These are phyloP conservation scores for Periophthalmus magnuspinnatus DNA, from an alignment of 2,797 vertebrate genomes.

Conservation along the genomic window DNA sequence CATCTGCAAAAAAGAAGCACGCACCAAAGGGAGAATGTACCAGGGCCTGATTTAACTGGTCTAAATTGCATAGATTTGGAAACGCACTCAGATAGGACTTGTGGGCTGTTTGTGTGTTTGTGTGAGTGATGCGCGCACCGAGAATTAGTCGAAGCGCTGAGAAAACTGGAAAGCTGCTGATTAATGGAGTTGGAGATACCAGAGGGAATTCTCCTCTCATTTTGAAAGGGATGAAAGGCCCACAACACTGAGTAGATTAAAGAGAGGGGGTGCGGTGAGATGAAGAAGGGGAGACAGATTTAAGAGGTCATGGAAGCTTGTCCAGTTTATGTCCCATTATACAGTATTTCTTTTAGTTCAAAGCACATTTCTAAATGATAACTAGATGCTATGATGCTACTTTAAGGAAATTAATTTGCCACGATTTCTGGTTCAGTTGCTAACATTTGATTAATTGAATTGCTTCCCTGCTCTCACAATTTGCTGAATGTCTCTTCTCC, in stretches of 20 bases:
- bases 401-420: conserved; percentile 17
- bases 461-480: too few relatives aligned
- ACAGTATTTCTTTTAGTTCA: background rate
- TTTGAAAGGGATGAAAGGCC: conserved; percentile 28
- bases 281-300: conserved; percentile 4
- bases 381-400: background rate
- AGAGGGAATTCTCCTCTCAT: conserved; percentile 41
- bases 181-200: conserved; percentile 41
- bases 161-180: conserved; percentile 51
- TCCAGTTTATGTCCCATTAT: conserved; percentile 1
- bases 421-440: background rate
- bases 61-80: conserved; percentile 11
- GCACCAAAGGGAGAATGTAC: background rate
- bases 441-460: too few relatives aligned
- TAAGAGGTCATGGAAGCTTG: conserved; percentile 11
- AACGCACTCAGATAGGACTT: conserved; percentile 11
- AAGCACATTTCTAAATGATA: conserved; percentile 6
- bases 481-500: too few relatives aligned
- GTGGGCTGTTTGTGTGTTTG: background rate
- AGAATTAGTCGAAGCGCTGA: conserved; percentile 24
- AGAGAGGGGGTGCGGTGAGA: conserved; percentile 20
- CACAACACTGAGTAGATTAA: conserved; percentile 34
- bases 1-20: background rate
- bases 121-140: background rate
- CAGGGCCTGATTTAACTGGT: conserved; percentile 4